Evolutionary conservation across 2,797 vertebrate genomes (phyloP).

Genomic region (Amblyopsis hoosieri): DNA sequence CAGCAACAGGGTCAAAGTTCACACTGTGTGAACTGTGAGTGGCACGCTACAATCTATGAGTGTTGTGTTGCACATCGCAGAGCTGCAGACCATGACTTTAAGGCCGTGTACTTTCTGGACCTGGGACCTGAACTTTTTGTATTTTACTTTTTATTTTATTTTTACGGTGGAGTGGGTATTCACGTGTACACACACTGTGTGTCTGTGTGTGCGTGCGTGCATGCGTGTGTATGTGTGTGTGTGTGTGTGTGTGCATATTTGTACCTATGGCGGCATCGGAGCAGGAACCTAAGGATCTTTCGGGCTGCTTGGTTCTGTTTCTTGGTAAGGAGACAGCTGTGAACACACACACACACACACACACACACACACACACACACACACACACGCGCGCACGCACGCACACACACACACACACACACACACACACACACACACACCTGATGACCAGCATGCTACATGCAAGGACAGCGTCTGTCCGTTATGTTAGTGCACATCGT

Average conservation of each 20-base stretch:
- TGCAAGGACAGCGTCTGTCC: too few species aligned
- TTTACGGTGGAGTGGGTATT: background rate
- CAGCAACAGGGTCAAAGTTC: too few species aligned
- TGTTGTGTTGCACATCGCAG: too few species aligned
- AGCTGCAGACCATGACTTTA: too few species aligned
- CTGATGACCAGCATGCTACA: background rate
- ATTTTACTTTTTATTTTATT: background rate
- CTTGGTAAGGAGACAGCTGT: constrained; percentile 97
- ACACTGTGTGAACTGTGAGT: too few species aligned
- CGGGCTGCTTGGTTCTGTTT: constrained; percentile 99
- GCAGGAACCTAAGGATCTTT: constrained; percentile 98
- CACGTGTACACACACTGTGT: background rate
- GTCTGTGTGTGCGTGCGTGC: constrained; percentile 24
- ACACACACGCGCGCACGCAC: too few species aligned
- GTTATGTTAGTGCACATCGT: too few species aligned
- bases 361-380: too few species aligned
- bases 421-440: too few species aligned
- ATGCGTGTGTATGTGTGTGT: background rate
- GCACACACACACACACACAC: too few species aligned
- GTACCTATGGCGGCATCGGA: constrained; percentile 98
- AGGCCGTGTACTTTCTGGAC: constrained; percentile 1
- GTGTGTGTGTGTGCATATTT: constrained; percentile 16
- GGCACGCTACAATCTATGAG: too few species aligned
- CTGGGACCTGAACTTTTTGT: constrained; percentile 14
- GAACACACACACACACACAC: constrained; percentile 48